Evolutionary conservation across 35 echinoderm and acorn worm species (phyloP).

Genomic region (Hemicentrotus pulcherrimus): DNA sequence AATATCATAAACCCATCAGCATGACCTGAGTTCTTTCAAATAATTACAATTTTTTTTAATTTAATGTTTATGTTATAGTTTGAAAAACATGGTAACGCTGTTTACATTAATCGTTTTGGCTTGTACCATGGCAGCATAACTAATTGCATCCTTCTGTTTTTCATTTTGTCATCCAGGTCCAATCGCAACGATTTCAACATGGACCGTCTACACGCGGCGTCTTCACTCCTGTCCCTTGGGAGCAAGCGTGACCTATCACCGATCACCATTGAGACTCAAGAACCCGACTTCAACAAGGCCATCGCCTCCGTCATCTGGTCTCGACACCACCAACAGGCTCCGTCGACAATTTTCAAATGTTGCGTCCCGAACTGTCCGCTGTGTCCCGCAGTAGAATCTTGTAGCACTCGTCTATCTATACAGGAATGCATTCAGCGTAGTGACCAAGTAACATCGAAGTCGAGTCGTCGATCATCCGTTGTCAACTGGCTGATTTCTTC

Average conservation of each 20-base stretch:
- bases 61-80: too few relatives aligned
- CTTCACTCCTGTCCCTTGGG: neutral
- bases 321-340: neutral
- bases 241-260: neutral
- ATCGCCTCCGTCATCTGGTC: constrained; percentile 44
- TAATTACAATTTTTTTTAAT: too few relatives aligned
- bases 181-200: neutral
- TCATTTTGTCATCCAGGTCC: neutral
- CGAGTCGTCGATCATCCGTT: neutral
- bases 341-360: neutral
- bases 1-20: too few relatives aligned
- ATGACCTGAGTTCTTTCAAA: too few relatives aligned
- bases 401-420: neutral
- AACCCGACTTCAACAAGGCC: constrained; percentile 41
- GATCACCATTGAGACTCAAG: constrained; percentile 27
- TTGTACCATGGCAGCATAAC: neutral
- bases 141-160: neutral
- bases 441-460: neutral
- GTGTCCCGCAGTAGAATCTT: neutral
- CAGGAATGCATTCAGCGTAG: neutral
- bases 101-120: too few relatives aligned
- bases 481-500: neutral
- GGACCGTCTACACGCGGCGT: neutral
- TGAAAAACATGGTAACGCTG: too few relatives aligned
- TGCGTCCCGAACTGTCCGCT: constrained; percentile 35